These are phyloP conservation scores for Nothoprocta perdicaria DNA, from an alignment of 2,113 vertebrate species.

Conservation along the genomic window DNA sequence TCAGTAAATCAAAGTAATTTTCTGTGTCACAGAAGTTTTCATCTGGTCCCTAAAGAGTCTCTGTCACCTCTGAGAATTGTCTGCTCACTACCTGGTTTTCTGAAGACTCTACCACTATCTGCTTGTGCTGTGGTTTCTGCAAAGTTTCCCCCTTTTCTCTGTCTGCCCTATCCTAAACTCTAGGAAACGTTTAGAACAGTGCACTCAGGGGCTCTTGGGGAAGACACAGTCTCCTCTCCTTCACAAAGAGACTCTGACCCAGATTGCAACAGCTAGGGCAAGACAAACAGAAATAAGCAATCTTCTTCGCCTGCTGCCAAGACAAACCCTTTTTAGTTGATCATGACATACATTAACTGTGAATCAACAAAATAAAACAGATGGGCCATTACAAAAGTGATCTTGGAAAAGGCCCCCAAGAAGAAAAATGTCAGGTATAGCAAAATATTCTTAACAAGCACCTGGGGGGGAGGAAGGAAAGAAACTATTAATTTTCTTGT, in stretches of 20 bases:
- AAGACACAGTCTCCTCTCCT: neutral
- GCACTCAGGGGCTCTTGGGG: neutral
- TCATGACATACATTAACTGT: neutral
- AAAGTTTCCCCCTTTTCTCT: neutral
- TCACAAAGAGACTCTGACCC: neutral
- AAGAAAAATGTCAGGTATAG: constrained; percentile 26
- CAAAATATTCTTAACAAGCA: constrained; percentile 44
- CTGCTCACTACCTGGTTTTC: neutral
- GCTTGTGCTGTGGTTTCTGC: neutral
- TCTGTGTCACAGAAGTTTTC: neutral
- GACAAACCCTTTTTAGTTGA: neutral
- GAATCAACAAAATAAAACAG: constrained; percentile 36
- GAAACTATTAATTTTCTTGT: constrained; percentile 29
- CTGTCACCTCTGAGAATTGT: neutral
- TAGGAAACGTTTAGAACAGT: neutral
- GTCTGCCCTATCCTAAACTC: neutral
- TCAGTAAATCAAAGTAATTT: neutral
- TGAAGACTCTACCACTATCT: neutral
- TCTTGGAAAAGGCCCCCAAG: neutral
- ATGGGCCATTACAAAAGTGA: neutral
- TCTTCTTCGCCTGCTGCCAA: neutral
- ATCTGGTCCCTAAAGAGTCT: neutral
- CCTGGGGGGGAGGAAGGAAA: neutral
- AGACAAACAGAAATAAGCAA: neutral
- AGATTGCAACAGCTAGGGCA: neutral